Evolutionary conservation across 2,797 vertebrate genomes (phyloP).

Genomic region (Emys orbicularis): DNA sequence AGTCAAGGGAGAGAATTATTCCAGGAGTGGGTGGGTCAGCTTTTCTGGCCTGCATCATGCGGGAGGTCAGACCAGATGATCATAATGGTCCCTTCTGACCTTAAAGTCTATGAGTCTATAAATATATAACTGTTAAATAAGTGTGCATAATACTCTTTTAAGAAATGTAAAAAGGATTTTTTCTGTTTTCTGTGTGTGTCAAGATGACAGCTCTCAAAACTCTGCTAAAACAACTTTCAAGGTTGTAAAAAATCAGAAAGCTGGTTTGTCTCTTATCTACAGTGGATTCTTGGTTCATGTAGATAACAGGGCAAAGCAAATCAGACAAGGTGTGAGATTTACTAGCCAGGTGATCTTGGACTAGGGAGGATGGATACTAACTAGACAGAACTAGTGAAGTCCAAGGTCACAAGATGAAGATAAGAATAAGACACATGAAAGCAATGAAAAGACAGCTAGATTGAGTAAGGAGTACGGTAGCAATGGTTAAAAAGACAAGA

Average conservation of each 20-base stretch:
- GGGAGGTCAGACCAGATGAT: too few relatives aligned
- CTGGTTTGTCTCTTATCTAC: neutral
- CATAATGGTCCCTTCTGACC: too few relatives aligned
- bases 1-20: too few relatives aligned
- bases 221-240: neutral
- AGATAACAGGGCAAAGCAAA: neutral
- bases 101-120: too few relatives aligned
- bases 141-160: neutral
- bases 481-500: neutral
- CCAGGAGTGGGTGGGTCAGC: too few relatives aligned
- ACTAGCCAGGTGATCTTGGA: neutral
- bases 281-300: neutral
- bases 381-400: neutral
- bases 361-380: neutral
- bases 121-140: neutral
- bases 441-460: neutral
- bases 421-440: neutral
- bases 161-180: neutral
- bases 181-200: neutral
- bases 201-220: neutral
- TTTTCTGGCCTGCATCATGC: too few relatives aligned
- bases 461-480: neutral
- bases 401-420: neutral
- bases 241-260: neutral
- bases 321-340: neutral